phyloP scores from a whole-genome alignment of 1,140 invertebrate species.

The Elymnias hypermnestra region DNA sequence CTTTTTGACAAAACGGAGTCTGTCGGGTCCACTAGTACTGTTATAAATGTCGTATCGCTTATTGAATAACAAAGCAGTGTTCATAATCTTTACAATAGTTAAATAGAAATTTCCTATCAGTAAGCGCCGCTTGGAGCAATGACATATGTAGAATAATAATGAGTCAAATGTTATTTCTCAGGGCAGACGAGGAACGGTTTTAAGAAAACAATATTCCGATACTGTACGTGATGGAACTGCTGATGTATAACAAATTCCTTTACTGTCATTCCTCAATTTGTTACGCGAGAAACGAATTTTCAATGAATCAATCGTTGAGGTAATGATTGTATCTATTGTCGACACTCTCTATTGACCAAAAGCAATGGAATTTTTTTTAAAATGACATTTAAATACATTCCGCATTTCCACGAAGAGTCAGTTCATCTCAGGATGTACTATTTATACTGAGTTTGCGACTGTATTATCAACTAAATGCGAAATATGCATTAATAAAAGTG shows the following conservation, averaged over 20 bases:
- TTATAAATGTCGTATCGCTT: constrained; percentile 13
- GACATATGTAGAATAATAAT: constrained; percentile 48
- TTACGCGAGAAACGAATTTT: constrained; percentile 51
- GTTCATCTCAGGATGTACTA: too few relatives aligned
- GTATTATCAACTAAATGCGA: too few relatives aligned
- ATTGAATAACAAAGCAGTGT: constrained; percentile 8
- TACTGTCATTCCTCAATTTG: constrained; percentile 56
- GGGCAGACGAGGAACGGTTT: constrained; percentile 61
- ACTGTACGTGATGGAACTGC: constrained; percentile 43
- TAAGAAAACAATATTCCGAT: constrained; percentile 71
- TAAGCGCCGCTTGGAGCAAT: constrained; percentile 34
- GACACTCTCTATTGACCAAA: neutral
- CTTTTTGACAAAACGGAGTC: too few relatives aligned
- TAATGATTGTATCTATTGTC: constrained; percentile 1
- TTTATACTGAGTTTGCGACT: too few relatives aligned
- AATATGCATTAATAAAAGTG: too few relatives aligned
- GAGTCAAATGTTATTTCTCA: constrained; percentile 50
- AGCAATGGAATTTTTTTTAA: neutral
- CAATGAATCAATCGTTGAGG: too few relatives aligned
- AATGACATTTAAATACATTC: too few relatives aligned
- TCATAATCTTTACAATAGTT: constrained; percentile 21
- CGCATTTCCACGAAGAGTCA: too few relatives aligned
- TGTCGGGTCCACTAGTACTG: too few relatives aligned
- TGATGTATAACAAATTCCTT: constrained; percentile 56
- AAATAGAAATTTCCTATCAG: constrained; percentile 48